Base-by-base conservation (phyloP, 2,113 vertebrate genomes). In the Psittacara wagleri region DNA sequence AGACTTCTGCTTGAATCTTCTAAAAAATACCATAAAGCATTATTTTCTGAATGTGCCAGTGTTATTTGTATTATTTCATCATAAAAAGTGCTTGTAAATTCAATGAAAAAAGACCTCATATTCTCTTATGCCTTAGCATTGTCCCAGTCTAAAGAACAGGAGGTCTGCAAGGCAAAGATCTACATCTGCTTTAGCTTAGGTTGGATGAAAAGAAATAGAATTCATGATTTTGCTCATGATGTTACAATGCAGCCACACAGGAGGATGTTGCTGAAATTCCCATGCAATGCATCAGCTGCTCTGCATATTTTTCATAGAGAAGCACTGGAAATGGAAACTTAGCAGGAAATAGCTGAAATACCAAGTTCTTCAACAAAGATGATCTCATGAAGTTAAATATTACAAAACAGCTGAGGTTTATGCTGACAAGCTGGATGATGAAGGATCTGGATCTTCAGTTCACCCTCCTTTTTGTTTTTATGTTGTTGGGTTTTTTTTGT, bases 191-290 rank as follows among this genome's bases (percentile, higher is more conserved):
- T 76, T 35, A 48, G 15, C 22, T 70, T 64, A 48, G 7, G 10
- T 46, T 70, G 37, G 44, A 33, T 37, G 74, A 18, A 88, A 68
- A 23, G 44, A 88, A 69, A 73, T n/a, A 77, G 6, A 86, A 70
- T 29, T 81, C 49, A 17, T 1, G 0, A 2, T 29, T 86, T 72
- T 52, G 7, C 61, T 48, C 35, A 7, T 55, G 51, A 61, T 0
- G 0, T 49, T n/a, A 49, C 11, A 39, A 22, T 41, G 28, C 43
- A 80, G 39, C 52, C 57, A 64, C 43, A 14, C 4, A 6, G 37
- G n/a, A 76, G 7, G 27, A 44, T 1, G 1, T 33, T 70, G n/a
- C 18, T 83, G 72, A 63, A 63, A 37, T 33, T 59, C 44, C 20
- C 29, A 12, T 54, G 31, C 12, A 59, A 31, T 39, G 1, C 15